phyloP scores from a whole-genome alignment of 2,797 vertebrate genomes.

The Coilia nasus region DNA sequence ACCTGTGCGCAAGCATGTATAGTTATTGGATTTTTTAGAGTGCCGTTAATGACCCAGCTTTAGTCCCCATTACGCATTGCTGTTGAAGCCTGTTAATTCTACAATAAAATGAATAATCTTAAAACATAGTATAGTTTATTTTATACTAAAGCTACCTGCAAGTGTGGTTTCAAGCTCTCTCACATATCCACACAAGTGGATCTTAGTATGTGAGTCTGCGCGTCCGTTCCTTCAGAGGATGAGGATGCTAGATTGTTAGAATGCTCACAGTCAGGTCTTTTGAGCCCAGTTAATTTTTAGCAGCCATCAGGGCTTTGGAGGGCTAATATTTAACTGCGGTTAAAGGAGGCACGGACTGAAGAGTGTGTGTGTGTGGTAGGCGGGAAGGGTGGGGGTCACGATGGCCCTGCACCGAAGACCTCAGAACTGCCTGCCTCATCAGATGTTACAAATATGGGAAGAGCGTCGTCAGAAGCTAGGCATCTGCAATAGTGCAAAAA shows the following conservation, averaged over 20 bases:
- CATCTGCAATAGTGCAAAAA: neutral
- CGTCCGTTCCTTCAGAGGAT: neutral
- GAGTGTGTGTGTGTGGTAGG: neutral
- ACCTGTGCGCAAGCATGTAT: neutral
- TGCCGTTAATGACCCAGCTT: neutral
- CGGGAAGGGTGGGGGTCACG: constrained; percentile 54
- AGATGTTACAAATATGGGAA: constrained; percentile 58
- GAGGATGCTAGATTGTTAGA: constrained; percentile 39
- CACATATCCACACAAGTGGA: neutral
- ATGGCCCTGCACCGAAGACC: constrained; percentile 63
- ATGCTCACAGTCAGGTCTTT: constrained; percentile 64
- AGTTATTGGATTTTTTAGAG: neutral
- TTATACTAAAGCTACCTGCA: neutral
- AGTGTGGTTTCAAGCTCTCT: neutral
- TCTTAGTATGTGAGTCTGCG: neutral
- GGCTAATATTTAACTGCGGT: constrained; percentile 80
- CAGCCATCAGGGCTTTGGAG: constrained; percentile 61
- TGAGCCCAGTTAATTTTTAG: constrained; percentile 90
- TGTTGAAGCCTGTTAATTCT: neutral
- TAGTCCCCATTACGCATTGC: neutral
- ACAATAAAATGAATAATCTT: neutral
- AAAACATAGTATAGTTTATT: neutral
- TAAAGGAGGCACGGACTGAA: constrained; percentile 72
- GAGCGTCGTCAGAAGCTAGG: neutral
- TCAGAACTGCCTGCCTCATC: constrained; percentile 72